Percentiles rank a stretch among this genome's conserved stretches.
Conservation (phyloP, 2,888 invertebrate species). For the Zygothrica quintamaculata region DNA sequence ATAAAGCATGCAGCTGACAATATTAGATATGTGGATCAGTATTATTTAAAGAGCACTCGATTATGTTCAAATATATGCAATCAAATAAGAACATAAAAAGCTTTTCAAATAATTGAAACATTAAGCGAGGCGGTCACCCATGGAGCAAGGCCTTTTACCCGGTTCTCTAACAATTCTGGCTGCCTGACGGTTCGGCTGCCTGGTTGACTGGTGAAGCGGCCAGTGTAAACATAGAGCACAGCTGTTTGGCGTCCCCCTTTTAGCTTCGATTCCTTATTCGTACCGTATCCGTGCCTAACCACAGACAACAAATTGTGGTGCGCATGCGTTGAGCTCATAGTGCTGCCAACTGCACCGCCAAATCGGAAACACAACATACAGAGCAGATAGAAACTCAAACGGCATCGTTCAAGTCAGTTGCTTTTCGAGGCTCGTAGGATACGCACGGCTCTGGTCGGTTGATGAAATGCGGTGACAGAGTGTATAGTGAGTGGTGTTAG, state of each 20-base stretch:
- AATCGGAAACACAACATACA: slow-evolving; percentile 51
- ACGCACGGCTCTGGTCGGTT: slow-evolving; percentile 77
- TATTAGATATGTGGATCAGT: neutral
- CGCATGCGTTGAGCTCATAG: slow-evolving; percentile 62
- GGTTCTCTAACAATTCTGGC: too few species aligned
- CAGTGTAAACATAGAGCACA: slow-evolving; percentile 70
- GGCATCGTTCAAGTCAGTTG: slow-evolving; percentile 74
- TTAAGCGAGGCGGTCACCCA: slow-evolving; percentile 61
- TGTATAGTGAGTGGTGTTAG: slow-evolving; percentile 41
- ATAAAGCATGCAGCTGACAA: neutral
- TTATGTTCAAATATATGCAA: slow-evolving; percentile 38
- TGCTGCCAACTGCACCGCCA: slow-evolving; percentile 57
- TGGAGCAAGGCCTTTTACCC: slow-evolving; percentile 24
- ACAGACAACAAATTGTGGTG: slow-evolving; percentile 69
- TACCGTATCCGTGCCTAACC: slow-evolving; percentile 63
- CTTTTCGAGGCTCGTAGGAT: slow-evolving; percentile 83
- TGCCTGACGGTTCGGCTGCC: slow-evolving; percentile 16
- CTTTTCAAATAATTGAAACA: slow-evolving; percentile 67
- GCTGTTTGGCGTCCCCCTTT: slow-evolving; percentile 52
- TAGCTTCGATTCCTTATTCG: neutral
- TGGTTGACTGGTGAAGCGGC: slow-evolving; percentile 24
- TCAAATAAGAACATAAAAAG: slow-evolving; percentile 34
- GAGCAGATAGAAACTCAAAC: slow-evolving; percentile 15
- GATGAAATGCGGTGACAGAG: slow-evolving; percentile 50
- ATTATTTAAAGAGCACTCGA: slow-evolving; percentile 11